Base-by-base conservation (phyloP, 1,140 invertebrate genomes). In the Pinna nobilis region DNA sequence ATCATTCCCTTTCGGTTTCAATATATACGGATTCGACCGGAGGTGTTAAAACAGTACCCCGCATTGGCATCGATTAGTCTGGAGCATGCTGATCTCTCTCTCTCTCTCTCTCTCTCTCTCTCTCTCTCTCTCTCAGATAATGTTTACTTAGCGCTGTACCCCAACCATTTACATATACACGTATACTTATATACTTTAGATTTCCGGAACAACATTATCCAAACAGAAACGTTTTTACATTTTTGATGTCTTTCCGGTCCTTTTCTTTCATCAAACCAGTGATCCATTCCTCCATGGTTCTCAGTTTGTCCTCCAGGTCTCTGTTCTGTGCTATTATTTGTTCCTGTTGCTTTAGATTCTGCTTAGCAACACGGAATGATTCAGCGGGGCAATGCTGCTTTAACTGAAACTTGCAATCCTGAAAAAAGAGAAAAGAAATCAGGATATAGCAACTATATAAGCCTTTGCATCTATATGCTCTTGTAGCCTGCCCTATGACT, bases 401-500 rank as follows among this genome's bases (percentile, higher is more conserved):
- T 25, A 44, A 25, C 39, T 37, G 59, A 30, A 63, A 44, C 59
- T 63, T 18, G 4, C 28, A 15, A 23, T 63, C 59, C 59, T 63
- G 25, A 15, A 44, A 23, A 28, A 5, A 44, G 23, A 63, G 0
- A 25, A 11, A 13, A 5, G 20, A 53, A 53, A 23, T 13, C 7
- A 53, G 6, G 50, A 28, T 25, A 7, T 7, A 25, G 32, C 11
- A 15, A 15, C 7, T 51, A 25, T 51, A 51, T 51, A 25, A 3
- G 44, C 15, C 11, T 13, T 13, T 11, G 11, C 41, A 44, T 13
- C 11, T 44, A 44, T 44, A 13, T 11, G n/a, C n/a, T n/a, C n/a
- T n/a, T n/a, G n/a, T n/a, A n/a, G n/a, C n/a, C n/a, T n/a, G n/a
- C n/a, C n/a, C n/a, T n/a, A n/a, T n/a, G n/a, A n/a, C n/a, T n/a